Evolutionary conservation across 1,140 invertebrate genomes (phyloP).

Genomic region (Mizuhopecten yessoensis): DNA sequence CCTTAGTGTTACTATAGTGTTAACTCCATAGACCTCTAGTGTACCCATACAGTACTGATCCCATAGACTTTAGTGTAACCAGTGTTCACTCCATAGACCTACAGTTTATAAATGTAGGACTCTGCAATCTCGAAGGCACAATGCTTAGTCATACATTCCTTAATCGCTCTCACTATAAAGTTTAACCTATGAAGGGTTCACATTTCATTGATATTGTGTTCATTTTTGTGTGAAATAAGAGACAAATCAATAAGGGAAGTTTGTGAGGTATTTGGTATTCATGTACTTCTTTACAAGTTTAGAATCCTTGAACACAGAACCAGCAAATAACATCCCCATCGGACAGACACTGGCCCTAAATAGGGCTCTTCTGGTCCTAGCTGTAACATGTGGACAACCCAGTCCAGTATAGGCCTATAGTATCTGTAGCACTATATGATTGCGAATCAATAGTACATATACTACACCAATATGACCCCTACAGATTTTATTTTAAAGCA

Average conservation of each 20-base stretch:
- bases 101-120: too few species aligned
- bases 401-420: background rate
- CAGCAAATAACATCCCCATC: constrained; percentile 9
- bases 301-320: background rate
- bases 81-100: background rate
- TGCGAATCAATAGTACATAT: background rate
- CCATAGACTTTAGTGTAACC: background rate
- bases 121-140: too few species aligned
- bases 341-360: background rate
- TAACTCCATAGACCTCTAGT: background rate
- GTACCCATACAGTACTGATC: background rate
- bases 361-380: background rate
- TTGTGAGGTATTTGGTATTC: background rate
- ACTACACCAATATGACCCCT: background rate
- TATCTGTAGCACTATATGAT: too few species aligned
- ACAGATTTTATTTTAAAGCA: too few species aligned
- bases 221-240: background rate
- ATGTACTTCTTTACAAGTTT: background rate
- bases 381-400: too few species aligned
- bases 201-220: background rate
- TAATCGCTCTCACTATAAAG: too few species aligned
- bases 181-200: background rate
- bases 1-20: background rate
- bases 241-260: background rate
- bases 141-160: too few species aligned